Conservation (phyloP, 2,113 vertebrate genomes). For the Dissostichus mawsoni region DNA sequence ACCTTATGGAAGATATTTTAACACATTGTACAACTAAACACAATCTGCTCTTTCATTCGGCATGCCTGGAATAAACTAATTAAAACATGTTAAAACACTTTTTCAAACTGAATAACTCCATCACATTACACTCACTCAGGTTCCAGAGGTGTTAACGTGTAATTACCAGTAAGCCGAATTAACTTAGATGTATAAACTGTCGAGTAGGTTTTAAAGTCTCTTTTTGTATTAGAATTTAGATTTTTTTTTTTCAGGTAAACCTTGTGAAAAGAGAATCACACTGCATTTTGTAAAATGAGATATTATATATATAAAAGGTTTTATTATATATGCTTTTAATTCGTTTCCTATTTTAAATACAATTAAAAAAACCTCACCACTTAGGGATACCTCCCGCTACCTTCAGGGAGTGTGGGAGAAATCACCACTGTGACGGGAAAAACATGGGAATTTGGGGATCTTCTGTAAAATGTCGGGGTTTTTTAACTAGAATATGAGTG, state of each 20-base stretch:
- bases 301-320: too few species aligned
- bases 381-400: conserved; percentile 88
- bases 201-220: fast-evolving
- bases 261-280: too few species aligned
- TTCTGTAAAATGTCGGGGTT: neutral
- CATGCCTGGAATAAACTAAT: fast-evolving
- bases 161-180: neutral
- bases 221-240: too few species aligned
- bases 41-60: neutral
- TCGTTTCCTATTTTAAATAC: too few species aligned
- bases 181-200: fast-evolving
- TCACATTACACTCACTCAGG: neutral
- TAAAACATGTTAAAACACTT: neutral
- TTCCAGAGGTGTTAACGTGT: conserved; percentile 28
- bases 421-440: fast-evolving
- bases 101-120: neutral
- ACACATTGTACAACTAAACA: neutral
- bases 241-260: too few species aligned
- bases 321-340: too few species aligned
- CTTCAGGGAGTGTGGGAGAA: conserved; percentile 44
- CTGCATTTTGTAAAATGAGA: conserved; percentile 44
- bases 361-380: too few species aligned
- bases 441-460: neutral
- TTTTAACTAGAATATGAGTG: too few species aligned
- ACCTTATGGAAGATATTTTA: fast-evolving